Conservation (phyloP, 1,140 invertebrate species). For the Amyelois transitella region DNA sequence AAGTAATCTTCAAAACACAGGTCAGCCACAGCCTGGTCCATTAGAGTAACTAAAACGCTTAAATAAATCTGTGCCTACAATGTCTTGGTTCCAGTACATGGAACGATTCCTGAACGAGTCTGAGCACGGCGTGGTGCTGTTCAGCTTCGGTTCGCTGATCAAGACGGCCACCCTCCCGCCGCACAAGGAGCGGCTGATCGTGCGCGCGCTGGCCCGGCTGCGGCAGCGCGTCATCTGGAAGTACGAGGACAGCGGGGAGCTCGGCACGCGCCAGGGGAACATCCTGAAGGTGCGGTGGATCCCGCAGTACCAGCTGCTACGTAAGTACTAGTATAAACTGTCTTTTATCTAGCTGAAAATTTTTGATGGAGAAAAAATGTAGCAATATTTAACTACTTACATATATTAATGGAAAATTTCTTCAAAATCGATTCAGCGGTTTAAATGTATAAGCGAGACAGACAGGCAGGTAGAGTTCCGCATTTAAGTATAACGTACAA, state of each 20-base stretch:
- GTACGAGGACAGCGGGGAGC: slow-evolving; percentile 73
- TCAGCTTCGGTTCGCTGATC: slow-evolving; percentile 80
- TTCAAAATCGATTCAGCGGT: no score
- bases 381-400: no score
- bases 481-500: no score
- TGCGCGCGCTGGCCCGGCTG: slow-evolving; percentile 71
- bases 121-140: slow-evolving; percentile 77
- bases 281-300: slow-evolving; percentile 76
- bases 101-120: slow-evolving; percentile 79
- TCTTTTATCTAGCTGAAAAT: no score
- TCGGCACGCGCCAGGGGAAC: slow-evolving; percentile 49
- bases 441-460: no score
- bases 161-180: slow-evolving; percentile 63
- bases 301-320: slow-evolving; percentile 77
- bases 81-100: slow-evolving; percentile 76
- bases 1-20: no score
- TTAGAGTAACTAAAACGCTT: no score
- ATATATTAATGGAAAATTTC: no score
- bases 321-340: slow-evolving; percentile 45
- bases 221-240: slow-evolving; percentile 81
- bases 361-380: no score
- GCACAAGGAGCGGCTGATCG: slow-evolving; percentile 64
- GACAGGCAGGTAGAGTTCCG: no score
- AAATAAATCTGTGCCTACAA: no score
- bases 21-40: no score